Base-by-base conservation (phyloP, 2,888 invertebrate species). In the Anthoptus insignis region DNA sequence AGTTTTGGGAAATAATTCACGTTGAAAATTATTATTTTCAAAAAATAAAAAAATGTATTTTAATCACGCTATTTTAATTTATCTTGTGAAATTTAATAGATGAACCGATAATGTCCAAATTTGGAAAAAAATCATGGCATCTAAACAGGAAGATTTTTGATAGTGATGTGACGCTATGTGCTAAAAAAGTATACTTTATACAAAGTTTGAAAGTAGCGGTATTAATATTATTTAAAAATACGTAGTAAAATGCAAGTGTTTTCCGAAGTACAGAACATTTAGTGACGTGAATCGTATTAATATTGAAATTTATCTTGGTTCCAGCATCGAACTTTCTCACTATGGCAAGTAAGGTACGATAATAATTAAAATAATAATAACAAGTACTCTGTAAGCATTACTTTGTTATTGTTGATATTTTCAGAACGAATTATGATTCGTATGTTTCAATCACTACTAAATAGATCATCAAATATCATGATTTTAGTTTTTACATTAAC, bases 111-210 rank as follows among this genome's bases (percentile, higher is more conserved):
- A 39, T 27, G 37, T 19, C 49, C 16, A 22, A 32, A 59, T 21
- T 13, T 42, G 1, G 11, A 52, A 52, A 53, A 11, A 58, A 42
- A 16, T 49, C 61, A 54, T 52, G 52, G 57, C 52, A 56, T 47
- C 37, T 2, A 63, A 37, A 34, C 3, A 22, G 73, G 72, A 69
- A 72, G 69, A 65, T 74, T 69, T 59, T 42, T 32, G 65, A 47
- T 32, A 24, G 50, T 65, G 49, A 54, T 68, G 58, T 59, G 61
- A 27, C 49, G 22, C 37, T 53, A 39, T 61, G 64, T 50, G 50
- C 39, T 57, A 34, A 52, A 47, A 34, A 59, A 60, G 24, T n/a
- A 24, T n/a, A n/a, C n/a, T n/a, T n/a, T n/a, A n/a, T n/a, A 27
- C 21, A 21, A 29, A 45, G 16, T 29, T n/a, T n/a, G 3, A 42